Evolutionary conservation across 2,797 vertebrate species (phyloP).

Genomic region (Phataginus tetradactyla): DNA sequence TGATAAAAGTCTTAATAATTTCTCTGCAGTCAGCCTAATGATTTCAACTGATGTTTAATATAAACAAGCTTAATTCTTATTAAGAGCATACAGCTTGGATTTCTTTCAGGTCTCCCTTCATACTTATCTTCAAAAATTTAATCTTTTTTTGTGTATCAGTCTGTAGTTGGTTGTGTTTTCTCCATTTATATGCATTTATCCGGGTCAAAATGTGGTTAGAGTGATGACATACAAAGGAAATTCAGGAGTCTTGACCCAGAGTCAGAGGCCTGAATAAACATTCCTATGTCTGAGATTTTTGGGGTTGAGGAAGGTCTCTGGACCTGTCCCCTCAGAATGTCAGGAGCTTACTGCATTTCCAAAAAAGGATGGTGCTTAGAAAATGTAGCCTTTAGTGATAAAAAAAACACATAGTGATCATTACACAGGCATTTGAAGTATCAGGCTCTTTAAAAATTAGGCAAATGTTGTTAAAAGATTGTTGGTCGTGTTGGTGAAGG

Average conservation of each 20-base stretch:
- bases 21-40: conserved; percentile 27
- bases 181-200: conserved; percentile 66
- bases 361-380: conserved; percentile 10
- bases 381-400: conserved; percentile 51
- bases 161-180: conserved; percentile 54
- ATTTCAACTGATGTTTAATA: conserved; percentile 46
- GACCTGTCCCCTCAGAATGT: conserved; percentile 52
- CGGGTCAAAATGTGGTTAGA: conserved; percentile 70
- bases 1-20: conserved; percentile 13
- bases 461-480: background rate
- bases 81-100: conserved; percentile 26
- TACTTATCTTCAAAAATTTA: conserved; percentile 52
- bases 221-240: conserved; percentile 65
- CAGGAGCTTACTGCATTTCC: conserved; percentile 27
- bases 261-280: conserved; percentile 72
- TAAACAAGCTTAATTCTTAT: background rate
- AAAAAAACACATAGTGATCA: background rate
- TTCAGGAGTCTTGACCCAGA: conserved; percentile 62
- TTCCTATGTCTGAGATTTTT: conserved; percentile 69
- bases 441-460: background rate
- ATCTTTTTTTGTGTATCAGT: conserved; percentile 56
- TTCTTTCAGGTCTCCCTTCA: conserved; percentile 48
- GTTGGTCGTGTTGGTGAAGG: background rate
- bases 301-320: conserved; percentile 43
- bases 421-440: conserved; percentile 5